These are phyloP conservation scores for Drosophila stalkeri DNA, from an alignment of 2,888 invertebrate genomes.

Conservation along the genomic window DNA sequence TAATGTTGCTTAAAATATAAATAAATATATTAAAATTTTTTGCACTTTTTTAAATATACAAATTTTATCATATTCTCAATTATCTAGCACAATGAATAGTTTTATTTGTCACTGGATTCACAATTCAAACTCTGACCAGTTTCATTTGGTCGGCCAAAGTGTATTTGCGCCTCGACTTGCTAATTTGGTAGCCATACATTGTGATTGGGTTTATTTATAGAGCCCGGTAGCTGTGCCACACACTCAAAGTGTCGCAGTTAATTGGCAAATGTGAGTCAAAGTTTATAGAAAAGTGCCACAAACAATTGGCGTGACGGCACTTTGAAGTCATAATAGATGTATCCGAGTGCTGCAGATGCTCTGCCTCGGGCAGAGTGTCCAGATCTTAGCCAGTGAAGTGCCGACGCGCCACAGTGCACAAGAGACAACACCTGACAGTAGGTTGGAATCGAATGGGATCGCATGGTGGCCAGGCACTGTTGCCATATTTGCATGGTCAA, in stretches of 20 bases:
- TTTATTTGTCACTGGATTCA: not conserved
- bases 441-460: conserved; percentile 11
- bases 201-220: conserved; percentile 75
- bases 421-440: conserved; percentile 61
- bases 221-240: conserved; percentile 74
- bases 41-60: too few relatives aligned
- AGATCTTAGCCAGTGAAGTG: conserved; percentile 60
- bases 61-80: not conserved
- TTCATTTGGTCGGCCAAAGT: conserved; percentile 20
- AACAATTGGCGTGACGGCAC: conserved; percentile 80
- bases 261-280: conserved; percentile 80
- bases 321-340: conserved; percentile 81
- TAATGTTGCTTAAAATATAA: too few relatives aligned
- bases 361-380: conserved; percentile 2
- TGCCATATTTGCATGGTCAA: conserved; percentile 68
- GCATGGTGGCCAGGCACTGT: conserved; percentile 42
- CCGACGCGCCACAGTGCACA: conserved; percentile 48
- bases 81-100: not conserved
- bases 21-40: too few relatives aligned
- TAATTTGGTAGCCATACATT: conserved; percentile 27
- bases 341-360: conserved; percentile 35
- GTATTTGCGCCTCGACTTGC: conserved; percentile 48
- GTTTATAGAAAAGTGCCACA: conserved; percentile 80
- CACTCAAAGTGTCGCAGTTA: conserved; percentile 82
- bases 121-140: not conserved